A percentile compares a stretch with the other conserved stretches of the same genome.
Conservation (phyloP, 2,888 invertebrate species). For the Galerucella calmariensis region DNA sequence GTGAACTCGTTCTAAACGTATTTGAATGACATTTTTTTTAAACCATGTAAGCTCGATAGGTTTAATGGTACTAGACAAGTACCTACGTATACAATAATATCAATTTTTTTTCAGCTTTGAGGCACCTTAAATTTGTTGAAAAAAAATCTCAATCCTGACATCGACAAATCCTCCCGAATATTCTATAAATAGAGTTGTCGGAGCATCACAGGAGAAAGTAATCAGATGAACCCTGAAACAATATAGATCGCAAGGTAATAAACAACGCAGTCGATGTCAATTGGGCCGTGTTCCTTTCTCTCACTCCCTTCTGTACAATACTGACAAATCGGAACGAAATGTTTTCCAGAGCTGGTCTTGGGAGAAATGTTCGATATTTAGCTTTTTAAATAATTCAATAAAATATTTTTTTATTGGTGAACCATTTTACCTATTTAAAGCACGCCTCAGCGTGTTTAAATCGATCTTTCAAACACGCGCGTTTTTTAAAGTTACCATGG, state of each 20-base stretch:
- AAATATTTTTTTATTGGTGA: no score
- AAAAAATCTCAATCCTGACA: slow-evolving; percentile 1
- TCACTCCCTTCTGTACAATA: slow-evolving; percentile 15
- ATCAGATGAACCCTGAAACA: slow-evolving; percentile 37
- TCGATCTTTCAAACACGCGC: no score
- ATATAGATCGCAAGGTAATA: slow-evolving; percentile 39
- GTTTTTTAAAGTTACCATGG: no score
- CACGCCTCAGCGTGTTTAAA: no score
- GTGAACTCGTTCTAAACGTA: no score
- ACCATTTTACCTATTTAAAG: no score
- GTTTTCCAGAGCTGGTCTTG: neutral
- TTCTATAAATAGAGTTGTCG: slow-evolving; percentile 23
- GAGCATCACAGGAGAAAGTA: slow-evolving; percentile 30
- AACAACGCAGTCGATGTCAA: slow-evolving; percentile 36
- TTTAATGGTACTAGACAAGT: no score
- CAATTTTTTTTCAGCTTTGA: neutral
- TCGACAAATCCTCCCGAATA: slow-evolving; percentile 2
- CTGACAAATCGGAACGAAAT: neutral
- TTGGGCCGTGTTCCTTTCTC: slow-evolving; percentile 33
- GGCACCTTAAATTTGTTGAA: no score
- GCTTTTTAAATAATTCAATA: no score
- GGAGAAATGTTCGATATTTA: neutral
- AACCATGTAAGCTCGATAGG: no score
- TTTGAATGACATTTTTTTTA: no score
- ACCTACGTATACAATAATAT: no score